Base-by-base conservation (phyloP, 2,113 vertebrate genomes). In the Gymnocephalus cernua region DNA sequence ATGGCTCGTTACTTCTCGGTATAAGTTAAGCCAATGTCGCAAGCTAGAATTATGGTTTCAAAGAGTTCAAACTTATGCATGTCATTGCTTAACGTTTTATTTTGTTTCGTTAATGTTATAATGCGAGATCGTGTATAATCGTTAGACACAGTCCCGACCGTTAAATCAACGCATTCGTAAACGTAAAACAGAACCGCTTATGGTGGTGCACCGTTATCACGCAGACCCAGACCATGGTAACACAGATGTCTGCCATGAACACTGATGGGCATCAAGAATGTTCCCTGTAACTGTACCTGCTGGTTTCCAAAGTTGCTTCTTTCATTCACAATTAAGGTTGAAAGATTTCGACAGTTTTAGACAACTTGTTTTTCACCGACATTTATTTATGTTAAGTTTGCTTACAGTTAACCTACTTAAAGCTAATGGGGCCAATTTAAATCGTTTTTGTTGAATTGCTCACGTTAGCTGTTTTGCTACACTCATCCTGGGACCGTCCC, bases 161-260 rank as follows among this genome's bases (percentile, higher is more conserved):
- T 72, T 58, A 7, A 29, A 25, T 14, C n/a, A n/a, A 23, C 23
- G 19, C 19, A 61, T 6, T 4, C 8, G 15, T n/a, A 6, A 56
- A 77, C 63, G 57, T 73, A 72, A 12, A 63, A 70, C 19, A 23
- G 21, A 65, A 12, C 14, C 4, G 77, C 18, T 70, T 57, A 63
- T 18, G 51, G 27, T 68, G 71, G 27, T 68, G 71, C 76, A 38
- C 19, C 10, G 59, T 67, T 21, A 6, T 18, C 59, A 15, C 16
- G 7, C 66, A 68, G 29, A 16, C 27, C 21, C 66, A 68, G 29
- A 16, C 27, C 21, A 10, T 12, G 27, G 15, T 47, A 27, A 48
- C 41, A 29, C 56, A 14, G 61, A 62, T 53, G 62, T 67, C 1
- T 79, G 83, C 79, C 74, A 64, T 82, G 16, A 51, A 61, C 67